Conservation (phyloP, 1,140 invertebrate genomes). For the Halictus rubicundus region DNA sequence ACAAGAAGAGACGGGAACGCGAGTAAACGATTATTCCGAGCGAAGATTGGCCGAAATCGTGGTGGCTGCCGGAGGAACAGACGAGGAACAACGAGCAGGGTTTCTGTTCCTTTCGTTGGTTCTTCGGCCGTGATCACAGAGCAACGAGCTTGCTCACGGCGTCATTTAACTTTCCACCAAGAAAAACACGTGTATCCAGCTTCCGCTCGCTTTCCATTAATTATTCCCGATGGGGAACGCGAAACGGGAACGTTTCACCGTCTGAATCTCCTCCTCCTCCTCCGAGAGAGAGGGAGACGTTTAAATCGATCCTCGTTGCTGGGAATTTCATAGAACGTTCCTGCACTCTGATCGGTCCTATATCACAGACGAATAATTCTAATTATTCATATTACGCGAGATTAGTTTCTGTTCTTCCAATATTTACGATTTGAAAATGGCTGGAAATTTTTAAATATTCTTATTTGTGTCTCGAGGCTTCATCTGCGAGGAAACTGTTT, state of each 20-base stretch:
- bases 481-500: too few species aligned
- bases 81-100: background rate
- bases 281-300: background rate
- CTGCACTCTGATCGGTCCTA: too few species aligned
- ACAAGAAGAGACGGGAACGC: slow-evolving; percentile 14
- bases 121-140: background rate
- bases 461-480: too few species aligned
- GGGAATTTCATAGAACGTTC: too few species aligned
- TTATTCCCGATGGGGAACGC: slow-evolving; percentile 35
- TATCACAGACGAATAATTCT: too few species aligned
- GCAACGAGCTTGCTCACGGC: slow-evolving; percentile 31
- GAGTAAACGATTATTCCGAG: slow-evolving; percentile 35
- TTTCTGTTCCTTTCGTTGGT: slow-evolving; percentile 33
- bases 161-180: slow-evolving; percentile 58
- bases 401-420: too few species aligned
- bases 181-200: slow-evolving; percentile 57
- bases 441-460: too few species aligned
- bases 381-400: too few species aligned
- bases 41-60: slow-evolving; percentile 42
- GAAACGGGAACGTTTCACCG: background rate
- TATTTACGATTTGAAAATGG: too few species aligned
- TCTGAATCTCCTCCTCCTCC: slow-evolving; percentile 24
- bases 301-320: background rate
- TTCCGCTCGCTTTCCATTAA: slow-evolving; percentile 15
- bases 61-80: background rate